Conservation (phyloP, 53 echinoderm and acorn worm species). For the Hippasteria phrygiana region DNA sequence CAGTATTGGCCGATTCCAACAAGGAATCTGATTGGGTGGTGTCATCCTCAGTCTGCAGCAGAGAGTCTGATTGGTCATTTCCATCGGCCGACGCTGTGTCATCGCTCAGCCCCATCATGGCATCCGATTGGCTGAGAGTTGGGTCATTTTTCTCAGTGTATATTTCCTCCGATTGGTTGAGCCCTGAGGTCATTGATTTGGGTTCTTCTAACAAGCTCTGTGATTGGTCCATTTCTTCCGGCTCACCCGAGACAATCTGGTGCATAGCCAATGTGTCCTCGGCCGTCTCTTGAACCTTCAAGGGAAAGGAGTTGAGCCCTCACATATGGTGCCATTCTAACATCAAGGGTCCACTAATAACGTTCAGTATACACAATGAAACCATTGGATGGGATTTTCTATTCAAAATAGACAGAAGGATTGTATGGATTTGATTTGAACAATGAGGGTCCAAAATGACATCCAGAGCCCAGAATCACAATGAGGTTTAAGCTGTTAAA, state of each 20-base stretch:
- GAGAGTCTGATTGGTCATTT: slow-evolving; percentile 49
- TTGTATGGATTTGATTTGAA: no score
- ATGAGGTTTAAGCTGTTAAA: no score
- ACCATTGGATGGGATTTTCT: no score
- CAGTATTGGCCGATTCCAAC: slow-evolving; percentile 49
- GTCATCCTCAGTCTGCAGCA: slow-evolving; percentile 21
- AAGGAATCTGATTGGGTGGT: slow-evolving; percentile 52
- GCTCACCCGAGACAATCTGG: slow-evolving; percentile 47
- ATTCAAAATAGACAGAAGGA: no score
- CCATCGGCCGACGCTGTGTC: slow-evolving; percentile 48
- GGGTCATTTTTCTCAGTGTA: slow-evolving; percentile 39
- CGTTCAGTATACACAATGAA: no score
- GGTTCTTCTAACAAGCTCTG: slow-evolving; percentile 59
- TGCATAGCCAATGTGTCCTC: slow-evolving; percentile 55
- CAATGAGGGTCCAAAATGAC: no score
- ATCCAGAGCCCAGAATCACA: no score
- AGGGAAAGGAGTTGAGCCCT: no score
- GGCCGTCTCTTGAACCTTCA: slow-evolving; percentile 52
- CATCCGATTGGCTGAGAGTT: slow-evolving; percentile 52
- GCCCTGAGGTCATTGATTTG: slow-evolving; percentile 36
- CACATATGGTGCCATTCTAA: no score
- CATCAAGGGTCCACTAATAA: no score
- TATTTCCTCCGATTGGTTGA: slow-evolving; percentile 44
- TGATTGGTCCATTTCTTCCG: slow-evolving; percentile 71
- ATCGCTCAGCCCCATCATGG: slow-evolving; percentile 41